Evolutionary conservation across 1,140 invertebrate genomes (phyloP).

Genomic region (Sminthurides bifidus): DNA sequence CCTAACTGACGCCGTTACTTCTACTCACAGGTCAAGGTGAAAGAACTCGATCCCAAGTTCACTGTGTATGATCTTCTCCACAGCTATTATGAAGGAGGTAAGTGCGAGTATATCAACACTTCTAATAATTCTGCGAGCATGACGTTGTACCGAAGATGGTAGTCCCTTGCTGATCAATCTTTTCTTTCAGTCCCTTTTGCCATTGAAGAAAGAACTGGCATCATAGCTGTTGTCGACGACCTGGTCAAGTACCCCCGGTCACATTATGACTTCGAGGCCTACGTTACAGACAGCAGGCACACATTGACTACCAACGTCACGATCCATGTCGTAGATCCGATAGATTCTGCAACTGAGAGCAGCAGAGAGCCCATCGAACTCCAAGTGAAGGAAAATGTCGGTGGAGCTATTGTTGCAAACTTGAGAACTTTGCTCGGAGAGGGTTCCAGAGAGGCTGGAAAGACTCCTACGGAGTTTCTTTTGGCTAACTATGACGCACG

Average conservation of each 20-base stretch:
- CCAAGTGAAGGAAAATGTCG: slow-evolving; percentile 62
- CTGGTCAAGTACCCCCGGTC: slow-evolving; percentile 53
- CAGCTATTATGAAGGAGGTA: slow-evolving; percentile 67
- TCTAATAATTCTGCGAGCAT: no score
- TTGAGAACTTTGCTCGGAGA: slow-evolving; percentile 40
- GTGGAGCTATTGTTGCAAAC: slow-evolving; percentile 55
- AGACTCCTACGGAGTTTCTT: slow-evolving; percentile 47
- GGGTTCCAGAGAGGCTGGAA: slow-evolving; percentile 18
- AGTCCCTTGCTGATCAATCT: slow-evolving; percentile 17
- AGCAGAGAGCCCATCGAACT: slow-evolving; percentile 56
- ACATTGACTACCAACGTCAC: slow-evolving; percentile 66
- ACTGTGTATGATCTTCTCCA: slow-evolving; percentile 65
- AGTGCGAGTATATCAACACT: no score
- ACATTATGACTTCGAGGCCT: slow-evolving; percentile 66
- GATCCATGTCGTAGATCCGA: slow-evolving; percentile 64
- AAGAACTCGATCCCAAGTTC: slow-evolving; percentile 51
- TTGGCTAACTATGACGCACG: slow-evolving; percentile 66
- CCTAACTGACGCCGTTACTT: no score
- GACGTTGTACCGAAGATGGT: no score
- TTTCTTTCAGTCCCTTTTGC: slow-evolving; percentile 66
- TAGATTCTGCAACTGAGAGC: slow-evolving; percentile 54
- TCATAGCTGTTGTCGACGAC: slow-evolving; percentile 68
- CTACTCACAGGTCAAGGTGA: slow-evolving; percentile 44
- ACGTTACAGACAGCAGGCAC: slow-evolving; percentile 55
- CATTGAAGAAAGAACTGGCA: slow-evolving; percentile 74